These are phyloP conservation scores for Agonopterix alstromeriana DNA, from an alignment of 2,888 invertebrate genomes.

Conservation along the genomic window DNA sequence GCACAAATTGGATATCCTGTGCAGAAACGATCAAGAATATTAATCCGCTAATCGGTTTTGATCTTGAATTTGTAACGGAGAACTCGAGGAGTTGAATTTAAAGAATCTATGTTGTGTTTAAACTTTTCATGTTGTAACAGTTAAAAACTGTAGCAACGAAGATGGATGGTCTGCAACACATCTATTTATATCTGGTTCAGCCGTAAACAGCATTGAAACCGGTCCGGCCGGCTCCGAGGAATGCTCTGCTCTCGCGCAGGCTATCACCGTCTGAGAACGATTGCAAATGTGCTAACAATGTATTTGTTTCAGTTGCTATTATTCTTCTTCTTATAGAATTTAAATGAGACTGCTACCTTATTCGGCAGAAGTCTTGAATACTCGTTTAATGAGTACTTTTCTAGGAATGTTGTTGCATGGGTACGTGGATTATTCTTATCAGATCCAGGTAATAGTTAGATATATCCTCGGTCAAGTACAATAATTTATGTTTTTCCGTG, in stretches of 20 bases:
- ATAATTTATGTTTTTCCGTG: constrained; percentile 30
- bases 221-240: constrained; percentile 60
- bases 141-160: constrained; percentile 50
- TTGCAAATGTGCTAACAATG: constrained; percentile 57
- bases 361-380: too few relatives aligned
- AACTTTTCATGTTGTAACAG: neutral
- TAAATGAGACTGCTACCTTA: too few relatives aligned
- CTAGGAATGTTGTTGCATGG: too few relatives aligned
- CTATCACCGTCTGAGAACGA: constrained; percentile 39
- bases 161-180: constrained; percentile 63
- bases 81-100: neutral
- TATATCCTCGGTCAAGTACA: constrained; percentile 16
- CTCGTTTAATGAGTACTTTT: too few relatives aligned
- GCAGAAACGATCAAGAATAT: constrained; percentile 7
- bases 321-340: neutral
- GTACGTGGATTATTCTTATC: too few relatives aligned
- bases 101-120: neutral
- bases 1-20: constrained; percentile 34
- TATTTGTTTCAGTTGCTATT: constrained; percentile 15
- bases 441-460: neutral
- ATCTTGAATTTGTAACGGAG: neutral
- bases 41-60: constrained; percentile 3
- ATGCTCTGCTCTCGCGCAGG: constrained; percentile 56
- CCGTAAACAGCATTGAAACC: constrained; percentile 68
- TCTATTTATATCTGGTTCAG: constrained; percentile 72